These are phyloP conservation scores for Rattus norvegicus DNA, from an alignment of 2,113 vertebrate species.

Conservation along the genomic window DNA sequence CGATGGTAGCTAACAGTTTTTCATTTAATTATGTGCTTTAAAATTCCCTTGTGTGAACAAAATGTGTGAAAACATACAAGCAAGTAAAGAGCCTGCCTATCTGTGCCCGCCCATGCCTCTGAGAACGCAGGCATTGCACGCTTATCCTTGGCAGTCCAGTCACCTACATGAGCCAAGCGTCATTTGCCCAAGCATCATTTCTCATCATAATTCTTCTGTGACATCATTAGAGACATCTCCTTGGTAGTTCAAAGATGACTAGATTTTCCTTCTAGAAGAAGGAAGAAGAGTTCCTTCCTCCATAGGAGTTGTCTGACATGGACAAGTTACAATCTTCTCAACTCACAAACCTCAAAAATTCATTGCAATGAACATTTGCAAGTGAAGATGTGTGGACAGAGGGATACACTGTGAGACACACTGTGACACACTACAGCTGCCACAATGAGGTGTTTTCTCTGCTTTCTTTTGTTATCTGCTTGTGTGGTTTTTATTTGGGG, in stretches of 20 bases:
- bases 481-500: too few relatives aligned
- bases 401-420: too few relatives aligned
- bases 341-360: not conserved
- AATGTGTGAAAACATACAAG: not conserved
- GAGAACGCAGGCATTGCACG: rapidly evolving
- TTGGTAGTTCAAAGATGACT: not conserved
- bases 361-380: too few relatives aligned
- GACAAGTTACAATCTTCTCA: not conserved
- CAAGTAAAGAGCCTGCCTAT: not conserved
- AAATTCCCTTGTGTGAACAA: not conserved
- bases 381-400: too few relatives aligned
- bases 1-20: not conserved
- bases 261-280: not conserved
- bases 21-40: not conserved
- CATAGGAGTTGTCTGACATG: not conserved
- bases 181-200: not conserved
- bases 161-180: not conserved
- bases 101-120: not conserved
- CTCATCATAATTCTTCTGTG: not conserved
- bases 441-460: too few relatives aligned
- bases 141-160: too few relatives aligned
- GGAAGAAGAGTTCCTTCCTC: not conserved
- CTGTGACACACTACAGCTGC: too few relatives aligned
- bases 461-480: too few relatives aligned
- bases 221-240: not conserved